Conservation (phyloP, 1,140 invertebrate genomes). For the Rhizoglyphus robini region DNA sequence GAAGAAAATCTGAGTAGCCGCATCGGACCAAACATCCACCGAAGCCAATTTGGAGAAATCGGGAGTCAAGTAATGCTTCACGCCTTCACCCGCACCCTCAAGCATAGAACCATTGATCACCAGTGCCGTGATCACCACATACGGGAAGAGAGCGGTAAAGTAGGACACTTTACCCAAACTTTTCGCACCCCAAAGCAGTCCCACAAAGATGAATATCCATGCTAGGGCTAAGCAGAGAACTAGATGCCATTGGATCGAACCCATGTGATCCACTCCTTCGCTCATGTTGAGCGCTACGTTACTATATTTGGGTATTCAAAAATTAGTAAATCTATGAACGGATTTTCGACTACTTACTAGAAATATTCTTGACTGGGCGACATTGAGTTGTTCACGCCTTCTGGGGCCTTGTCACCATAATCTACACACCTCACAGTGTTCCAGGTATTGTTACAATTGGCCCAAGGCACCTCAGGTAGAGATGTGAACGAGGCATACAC, state of each 20-base stretch:
- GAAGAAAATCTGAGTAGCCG: conserved; percentile 44
- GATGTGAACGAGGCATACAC: conserved; percentile 33
- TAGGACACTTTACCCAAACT: conserved; percentile 45
- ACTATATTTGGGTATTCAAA: no score
- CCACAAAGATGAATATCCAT: conserved; percentile 37
- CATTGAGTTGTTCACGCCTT: background rate
- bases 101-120: conserved; percentile 31
- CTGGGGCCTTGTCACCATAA: background rate
- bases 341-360: conserved; percentile 5
- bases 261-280: background rate
- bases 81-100: conserved; percentile 29
- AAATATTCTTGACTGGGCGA: conserved; percentile 2
- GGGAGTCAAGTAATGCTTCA: conserved; percentile 35
- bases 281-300: no score
- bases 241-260: conserved; percentile 22
- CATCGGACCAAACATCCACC: conserved; percentile 18
- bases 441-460: conserved; percentile 37
- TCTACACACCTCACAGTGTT: conserved; percentile 30
- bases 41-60: conserved; percentile 28
- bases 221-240: conserved; percentile 34
- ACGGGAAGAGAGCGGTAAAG: conserved; percentile 71
- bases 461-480: conserved; percentile 35
- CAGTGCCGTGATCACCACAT: conserved; percentile 30
- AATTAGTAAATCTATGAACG: no score
- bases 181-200: conserved; percentile 37